Base-by-base conservation (phyloP, 2,797 vertebrate genomes). In the Syngnathus rostellatus region DNA sequence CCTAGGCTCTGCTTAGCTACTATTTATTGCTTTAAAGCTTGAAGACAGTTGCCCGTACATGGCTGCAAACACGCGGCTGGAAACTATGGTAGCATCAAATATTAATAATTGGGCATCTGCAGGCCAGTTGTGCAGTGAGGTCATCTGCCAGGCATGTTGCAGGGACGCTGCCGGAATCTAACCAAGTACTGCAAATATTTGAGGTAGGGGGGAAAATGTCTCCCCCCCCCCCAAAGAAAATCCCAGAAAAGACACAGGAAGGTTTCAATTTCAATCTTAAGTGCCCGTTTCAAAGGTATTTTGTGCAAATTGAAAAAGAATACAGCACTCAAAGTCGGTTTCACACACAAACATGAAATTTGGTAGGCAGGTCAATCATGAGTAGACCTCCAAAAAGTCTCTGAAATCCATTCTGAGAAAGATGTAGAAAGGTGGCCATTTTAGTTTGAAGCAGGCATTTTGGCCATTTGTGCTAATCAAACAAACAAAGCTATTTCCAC, bases 11-110 rank as follows among this genome's bases (percentile, higher is more conserved):
- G 81, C 77, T 86, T 75, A 37, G 77, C 60, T 25, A 79, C 85
- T 88, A 90, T 92, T 90, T 91, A 91, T 88, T 88, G 81, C 88
- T 81, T 84, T 83, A 68, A 72, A 83, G 79, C 88, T 89, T 88
- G 83, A 84, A 89, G 84, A 88, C 70, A 14, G 75, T 72, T 68
- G 61, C 78, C 70, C 39, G 71, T 69, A 77, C 72, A 64, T 58
- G 50, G 53, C 77, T 76, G 75, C 79, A 81, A 62, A 75, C 64
- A 75, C 68, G 17, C 75, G 76, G 78, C 76, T 77, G 77, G 84
- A 88, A 87, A 79, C 79, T 82, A 21, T 83, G 72, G 75, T 88
- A 76, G 73, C 70, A 82, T 87, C 86, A 88, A 85, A 84, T 81
- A 51, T 83, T 80, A 66, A 88, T 88, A 58, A 58, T 85, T 85